Evolutionary conservation across 2,797 vertebrate genomes (phyloP).

Genomic region (Arrhamphus sclerolepis): DNA sequence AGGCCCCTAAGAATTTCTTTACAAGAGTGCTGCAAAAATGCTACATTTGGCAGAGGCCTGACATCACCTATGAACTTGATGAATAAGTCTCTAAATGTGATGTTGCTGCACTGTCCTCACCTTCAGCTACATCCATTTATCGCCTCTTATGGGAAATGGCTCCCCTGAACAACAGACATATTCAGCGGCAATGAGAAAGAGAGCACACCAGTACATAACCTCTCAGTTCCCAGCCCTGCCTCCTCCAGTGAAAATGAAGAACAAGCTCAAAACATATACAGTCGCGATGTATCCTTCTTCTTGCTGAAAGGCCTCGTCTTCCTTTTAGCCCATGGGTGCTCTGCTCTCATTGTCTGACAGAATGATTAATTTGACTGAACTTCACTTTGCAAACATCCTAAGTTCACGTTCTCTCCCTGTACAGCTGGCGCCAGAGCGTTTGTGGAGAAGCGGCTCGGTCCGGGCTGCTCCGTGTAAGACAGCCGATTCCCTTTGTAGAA

Average conservation of each 20-base stretch:
- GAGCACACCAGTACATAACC: slow-evolving; percentile 49
- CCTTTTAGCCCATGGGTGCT: slow-evolving; percentile 78
- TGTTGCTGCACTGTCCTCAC: slow-evolving; percentile 78
- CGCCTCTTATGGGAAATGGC: slow-evolving; percentile 77
- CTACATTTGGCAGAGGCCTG: slow-evolving; percentile 68
- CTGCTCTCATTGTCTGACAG: slow-evolving; percentile 84
- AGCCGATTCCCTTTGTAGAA: slow-evolving; percentile 35
- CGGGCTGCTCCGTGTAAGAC: slow-evolving; percentile 3
- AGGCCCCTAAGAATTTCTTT: slow-evolving; percentile 45
- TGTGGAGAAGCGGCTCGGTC: slow-evolving; percentile 34
- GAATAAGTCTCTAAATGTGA: slow-evolving; percentile 80
- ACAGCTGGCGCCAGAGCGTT: slow-evolving; percentile 36
- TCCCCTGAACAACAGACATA: slow-evolving; percentile 62
- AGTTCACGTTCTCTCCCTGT: slow-evolving; percentile 68
- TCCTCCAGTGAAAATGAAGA: slow-evolving; percentile 76
- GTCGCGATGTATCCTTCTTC: slow-evolving; percentile 71
- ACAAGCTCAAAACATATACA: slow-evolving; percentile 74
- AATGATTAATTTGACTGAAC: slow-evolving; percentile 84
- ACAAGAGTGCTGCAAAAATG: slow-evolving; percentile 51
- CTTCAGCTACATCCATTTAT: slow-evolving; percentile 80
- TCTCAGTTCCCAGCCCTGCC: slow-evolving; percentile 9
- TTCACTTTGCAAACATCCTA: slow-evolving; percentile 83
- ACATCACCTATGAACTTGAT: slow-evolving; percentile 77
- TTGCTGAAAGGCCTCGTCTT: slow-evolving; percentile 79
- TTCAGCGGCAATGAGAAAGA: slow-evolving; percentile 49